Conservation (phyloP, 2,113 vertebrate species). For the Lepus americanus region DNA sequence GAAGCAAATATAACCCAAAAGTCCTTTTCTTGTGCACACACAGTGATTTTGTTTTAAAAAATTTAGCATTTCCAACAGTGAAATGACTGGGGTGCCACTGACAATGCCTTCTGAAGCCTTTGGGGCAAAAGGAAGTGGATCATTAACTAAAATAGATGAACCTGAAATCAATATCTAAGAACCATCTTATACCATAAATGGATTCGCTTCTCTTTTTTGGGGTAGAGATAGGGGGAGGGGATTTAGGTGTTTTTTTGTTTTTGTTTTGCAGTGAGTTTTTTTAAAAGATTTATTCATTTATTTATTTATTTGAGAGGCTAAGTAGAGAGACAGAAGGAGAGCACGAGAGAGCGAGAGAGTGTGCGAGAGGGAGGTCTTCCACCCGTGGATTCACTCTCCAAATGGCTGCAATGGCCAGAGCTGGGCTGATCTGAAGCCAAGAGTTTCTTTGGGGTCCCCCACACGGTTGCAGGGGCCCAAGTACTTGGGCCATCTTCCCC, state of each 20-base stretch:
- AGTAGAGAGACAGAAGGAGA: too few species aligned
- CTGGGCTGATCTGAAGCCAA: too few species aligned
- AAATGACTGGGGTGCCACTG: background rate
- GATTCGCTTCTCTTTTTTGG: slow-evolving; percentile 64
- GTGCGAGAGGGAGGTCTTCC: too few species aligned
- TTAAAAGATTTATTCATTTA: slow-evolving; percentile 60
- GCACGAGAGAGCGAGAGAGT: too few species aligned
- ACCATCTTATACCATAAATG: slow-evolving; percentile 76
- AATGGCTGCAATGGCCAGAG: too few species aligned
- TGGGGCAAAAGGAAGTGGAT: background rate
- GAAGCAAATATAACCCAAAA: slow-evolving; percentile 25
- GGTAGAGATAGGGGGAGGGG: background rate
- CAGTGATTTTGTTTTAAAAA: background rate
- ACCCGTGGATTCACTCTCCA: too few species aligned
- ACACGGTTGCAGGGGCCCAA: too few species aligned
- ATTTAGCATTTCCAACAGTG: background rate
- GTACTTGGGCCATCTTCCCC: too few species aligned
- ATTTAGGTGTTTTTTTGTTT: background rate
- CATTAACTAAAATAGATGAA: slow-evolving; percentile 75
- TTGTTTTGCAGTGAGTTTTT: slow-evolving; percentile 65
- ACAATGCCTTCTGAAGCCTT: background rate
- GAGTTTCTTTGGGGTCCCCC: too few species aligned
- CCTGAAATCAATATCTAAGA: slow-evolving; percentile 67
- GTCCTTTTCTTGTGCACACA: background rate
- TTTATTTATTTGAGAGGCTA: too few species aligned